These are phyloP conservation scores for Ormyrus thymus DNA, from an alignment of 2,888 invertebrate genomes.

Conservation along the genomic window DNA sequence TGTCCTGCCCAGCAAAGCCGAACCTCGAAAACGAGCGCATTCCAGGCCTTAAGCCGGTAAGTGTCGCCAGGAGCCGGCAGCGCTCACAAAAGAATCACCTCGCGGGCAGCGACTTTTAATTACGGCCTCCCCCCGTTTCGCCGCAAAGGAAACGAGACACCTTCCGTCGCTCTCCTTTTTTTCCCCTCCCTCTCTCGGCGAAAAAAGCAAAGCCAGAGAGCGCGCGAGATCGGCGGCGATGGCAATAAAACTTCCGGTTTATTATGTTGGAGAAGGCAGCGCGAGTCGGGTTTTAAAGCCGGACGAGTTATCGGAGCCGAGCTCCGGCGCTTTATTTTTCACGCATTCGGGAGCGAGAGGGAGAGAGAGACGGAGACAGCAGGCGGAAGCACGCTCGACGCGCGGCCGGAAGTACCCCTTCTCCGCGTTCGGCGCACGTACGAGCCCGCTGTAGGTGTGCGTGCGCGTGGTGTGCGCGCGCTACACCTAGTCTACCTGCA, in stretches of 20 bases:
- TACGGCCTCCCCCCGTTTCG: not conserved
- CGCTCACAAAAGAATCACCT: too few relatives aligned
- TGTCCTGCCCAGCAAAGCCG: too few relatives aligned
- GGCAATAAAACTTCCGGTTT: conserved; percentile 41
- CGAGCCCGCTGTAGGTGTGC: too few relatives aligned
- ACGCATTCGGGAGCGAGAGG: conserved; percentile 39
- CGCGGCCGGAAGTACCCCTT: conserved; percentile 35
- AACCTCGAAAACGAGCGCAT: too few relatives aligned
- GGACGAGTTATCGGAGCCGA: conserved; percentile 67
- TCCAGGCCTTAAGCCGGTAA: too few relatives aligned
- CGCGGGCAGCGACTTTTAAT: too few relatives aligned
- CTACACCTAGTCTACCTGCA: too few relatives aligned
- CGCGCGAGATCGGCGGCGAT: conserved; percentile 21
- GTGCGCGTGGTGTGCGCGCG: too few relatives aligned
- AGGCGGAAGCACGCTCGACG: conserved; percentile 66
- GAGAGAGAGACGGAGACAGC: conserved; percentile 17
- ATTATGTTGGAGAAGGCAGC: conserved; percentile 39
- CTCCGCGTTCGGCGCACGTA: too few relatives aligned
- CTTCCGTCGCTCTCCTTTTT: too few relatives aligned
- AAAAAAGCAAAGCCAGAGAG: conserved; percentile 3
- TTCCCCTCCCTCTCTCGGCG: too few relatives aligned
- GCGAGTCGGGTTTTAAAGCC: conserved; percentile 41
- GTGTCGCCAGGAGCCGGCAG: too few relatives aligned
- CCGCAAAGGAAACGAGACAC: not conserved
- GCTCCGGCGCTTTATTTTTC: conserved; percentile 70